Base-by-base conservation (phyloP, 2,113 vertebrate genomes). In the Hyperopisus bebe region DNA sequence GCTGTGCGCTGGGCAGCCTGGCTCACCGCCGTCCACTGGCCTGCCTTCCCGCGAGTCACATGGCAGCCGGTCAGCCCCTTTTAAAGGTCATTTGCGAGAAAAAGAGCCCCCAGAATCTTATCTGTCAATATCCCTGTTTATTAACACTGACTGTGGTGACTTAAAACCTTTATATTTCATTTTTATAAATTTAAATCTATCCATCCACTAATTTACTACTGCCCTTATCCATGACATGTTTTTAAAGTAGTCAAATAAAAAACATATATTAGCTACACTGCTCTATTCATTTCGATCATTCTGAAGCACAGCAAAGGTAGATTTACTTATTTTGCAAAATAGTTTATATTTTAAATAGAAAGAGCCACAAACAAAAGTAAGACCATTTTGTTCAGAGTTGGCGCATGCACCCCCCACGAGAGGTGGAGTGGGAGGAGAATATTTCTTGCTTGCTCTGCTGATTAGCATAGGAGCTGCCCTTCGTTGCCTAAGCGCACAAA, bases 1-100 rank as follows among this genome's bases (percentile, higher is more conserved):
- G 1, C 50, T 90, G 89, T 90, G 89, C 70, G 86, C 91, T 27
- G 51, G 92, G 92, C 92, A n/a, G 83, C 83, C 44, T 47, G 10
- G 47, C 83, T n/a, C 44, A n/a, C 10, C 74, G 4, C 13, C 3
- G 35, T 42, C 35, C 74, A 39, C 74, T 19, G 74, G 5, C 74
- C 74, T 39, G n/a, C 74, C 31, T 39, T 80, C 74, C 74, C 74
- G 6, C 15, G 15, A 19, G 35, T 80, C 35, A 42, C 74, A 80
- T 80, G 35, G 74, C 35, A 19, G 13, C 13, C 0, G 35, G 15
- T 42, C 74, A 42, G 35, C 74, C 74, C 17, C 35, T 17, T 42
- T 80, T 42, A 80, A 80, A 80, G 74, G 74, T 80, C 74, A 80
- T 42, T 42, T n/a, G n/a, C 74, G 42, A 5, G 17, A 17, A 42